These are phyloP conservation scores for Eilema griseolum DNA, from an alignment of 2,888 invertebrate species.

Conservation along the genomic window DNA sequence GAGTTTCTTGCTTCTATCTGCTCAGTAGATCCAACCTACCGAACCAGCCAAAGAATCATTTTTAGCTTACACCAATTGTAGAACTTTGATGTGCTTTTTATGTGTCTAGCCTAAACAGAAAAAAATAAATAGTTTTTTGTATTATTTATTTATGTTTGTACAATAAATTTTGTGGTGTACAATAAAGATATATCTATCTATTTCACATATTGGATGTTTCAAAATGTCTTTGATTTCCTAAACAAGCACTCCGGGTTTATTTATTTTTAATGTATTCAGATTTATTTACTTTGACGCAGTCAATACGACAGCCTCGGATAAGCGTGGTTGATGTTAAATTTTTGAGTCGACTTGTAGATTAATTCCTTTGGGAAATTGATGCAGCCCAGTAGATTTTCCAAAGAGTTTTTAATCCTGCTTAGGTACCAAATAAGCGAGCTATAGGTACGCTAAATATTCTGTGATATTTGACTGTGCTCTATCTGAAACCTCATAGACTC, in stretches of 20 bases:
- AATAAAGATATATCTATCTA: background rate
- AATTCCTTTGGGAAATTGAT: slow-evolving; percentile 14
- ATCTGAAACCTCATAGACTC: too few relatives aligned
- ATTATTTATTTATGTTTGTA: too few relatives aligned
- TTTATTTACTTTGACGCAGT: slow-evolving; percentile 28
- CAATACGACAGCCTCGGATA: slow-evolving; percentile 12
- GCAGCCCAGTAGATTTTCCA: background rate
- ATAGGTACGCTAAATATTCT: too few relatives aligned
- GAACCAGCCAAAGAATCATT: too few relatives aligned
- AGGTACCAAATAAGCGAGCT: background rate
- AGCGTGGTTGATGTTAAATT: background rate
- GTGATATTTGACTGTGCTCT: too few relatives aligned
- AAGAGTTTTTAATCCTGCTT: background rate
- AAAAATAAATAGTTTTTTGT: too few relatives aligned
- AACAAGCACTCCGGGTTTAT: slow-evolving; percentile 27
- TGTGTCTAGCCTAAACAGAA: too few relatives aligned
- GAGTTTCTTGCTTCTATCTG: too few relatives aligned
- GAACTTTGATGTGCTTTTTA: too few relatives aligned
- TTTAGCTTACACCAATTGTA: too few relatives aligned
- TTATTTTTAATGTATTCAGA: slow-evolving; percentile 43
- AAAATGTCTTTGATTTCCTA: slow-evolving; percentile 18
- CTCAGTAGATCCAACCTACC: too few relatives aligned
- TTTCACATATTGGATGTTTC: background rate
- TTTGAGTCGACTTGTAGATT: slow-evolving; percentile 12
- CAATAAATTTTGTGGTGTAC: background rate